Evolutionary conservation across 1,140 invertebrate species (phyloP).

Genomic region (Drosophila punjabiensis): DNA sequence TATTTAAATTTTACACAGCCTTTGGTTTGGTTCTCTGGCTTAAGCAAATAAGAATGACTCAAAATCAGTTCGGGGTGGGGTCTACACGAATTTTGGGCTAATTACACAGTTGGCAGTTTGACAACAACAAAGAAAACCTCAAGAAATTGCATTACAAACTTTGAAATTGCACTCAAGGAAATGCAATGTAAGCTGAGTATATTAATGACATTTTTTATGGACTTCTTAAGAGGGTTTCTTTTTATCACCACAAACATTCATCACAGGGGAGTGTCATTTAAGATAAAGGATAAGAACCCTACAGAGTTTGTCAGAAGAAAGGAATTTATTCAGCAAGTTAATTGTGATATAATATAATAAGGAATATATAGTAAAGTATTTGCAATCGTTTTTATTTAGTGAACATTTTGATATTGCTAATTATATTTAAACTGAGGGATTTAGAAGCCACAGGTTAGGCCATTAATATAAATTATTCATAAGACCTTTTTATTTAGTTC

Average conservation of each 20-base stretch:
- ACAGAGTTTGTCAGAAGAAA: not conserved
- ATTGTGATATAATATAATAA: not conserved
- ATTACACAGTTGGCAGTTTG: conserved; percentile 24
- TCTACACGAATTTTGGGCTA: conserved; percentile 45
- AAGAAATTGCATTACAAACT: conserved; percentile 11
- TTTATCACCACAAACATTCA: not conserved
- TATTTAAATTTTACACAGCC: conserved; percentile 31
- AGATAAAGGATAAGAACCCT: not conserved
- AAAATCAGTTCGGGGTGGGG: conserved; percentile 35
- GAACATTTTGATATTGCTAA: not conserved
- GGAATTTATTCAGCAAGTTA: not conserved
- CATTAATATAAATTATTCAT: not conserved
- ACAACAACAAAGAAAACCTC: conserved; percentile 8
- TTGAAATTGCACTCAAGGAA: conserved; percentile 12
- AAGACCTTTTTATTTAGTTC: not conserved
- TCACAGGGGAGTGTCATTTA: not conserved
- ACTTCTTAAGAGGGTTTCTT: conserved; percentile 5
- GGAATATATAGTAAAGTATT: not conserved
- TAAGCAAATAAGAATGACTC: conserved; percentile 43
- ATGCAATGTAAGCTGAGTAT: not conserved
- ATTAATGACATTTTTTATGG: conserved; percentile 5
- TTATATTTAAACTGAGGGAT: not conserved
- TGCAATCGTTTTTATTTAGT: not conserved
- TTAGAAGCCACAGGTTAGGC: not conserved
- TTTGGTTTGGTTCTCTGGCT: conserved; percentile 28